These are phyloP conservation scores for Idaea biselata DNA, from an alignment of 2,888 invertebrate species.

Conservation along the genomic window DNA sequence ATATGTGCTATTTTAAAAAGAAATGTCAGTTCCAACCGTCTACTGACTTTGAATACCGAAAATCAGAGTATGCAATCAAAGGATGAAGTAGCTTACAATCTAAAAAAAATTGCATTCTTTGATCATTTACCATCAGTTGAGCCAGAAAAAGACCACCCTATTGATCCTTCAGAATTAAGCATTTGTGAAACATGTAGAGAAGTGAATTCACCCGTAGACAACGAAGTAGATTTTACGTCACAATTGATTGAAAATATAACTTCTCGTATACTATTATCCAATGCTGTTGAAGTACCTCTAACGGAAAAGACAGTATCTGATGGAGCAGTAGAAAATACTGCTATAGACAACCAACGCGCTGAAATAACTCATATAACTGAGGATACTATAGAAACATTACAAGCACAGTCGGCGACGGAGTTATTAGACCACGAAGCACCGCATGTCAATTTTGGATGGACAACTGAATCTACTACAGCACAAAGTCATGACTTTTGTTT, in stretches of 20 bases:
- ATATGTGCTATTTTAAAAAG: conserved; percentile 21
- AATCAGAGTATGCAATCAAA: conserved; percentile 9
- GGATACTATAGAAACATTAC: conserved; percentile 62
- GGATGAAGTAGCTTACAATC: conserved; percentile 7
- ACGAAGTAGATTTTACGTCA: conserved; percentile 56
- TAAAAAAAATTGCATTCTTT: conserved; percentile 12
- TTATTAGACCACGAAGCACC: conserved; percentile 45
- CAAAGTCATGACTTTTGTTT: conserved; percentile 13
- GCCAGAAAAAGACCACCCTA: conserved; percentile 9
- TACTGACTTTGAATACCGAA: conserved; percentile 19
- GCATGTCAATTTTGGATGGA: conserved; percentile 51
- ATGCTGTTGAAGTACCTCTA: conserved; percentile 59
- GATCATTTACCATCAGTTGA: conserved; percentile 12
- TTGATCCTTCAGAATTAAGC: conserved; percentile 45
- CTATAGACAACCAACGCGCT: conserved; percentile 40
- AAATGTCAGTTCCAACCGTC: conserved; percentile 21
- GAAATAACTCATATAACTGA: conserved; percentile 60
- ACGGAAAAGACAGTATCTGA: conserved; percentile 32
- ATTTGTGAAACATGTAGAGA: conserved; percentile 67
- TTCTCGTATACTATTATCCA: conserved; percentile 62
- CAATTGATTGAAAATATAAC: conserved; percentile 70
- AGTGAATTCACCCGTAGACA: conserved; percentile 53
- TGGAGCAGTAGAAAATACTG: conserved; percentile 26
- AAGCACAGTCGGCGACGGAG: conserved; percentile 55
- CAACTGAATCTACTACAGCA: conserved; percentile 26